phyloP scores from a whole-genome alignment of 2,888 invertebrate species.

The Acanthosepion esculentum region DNA sequence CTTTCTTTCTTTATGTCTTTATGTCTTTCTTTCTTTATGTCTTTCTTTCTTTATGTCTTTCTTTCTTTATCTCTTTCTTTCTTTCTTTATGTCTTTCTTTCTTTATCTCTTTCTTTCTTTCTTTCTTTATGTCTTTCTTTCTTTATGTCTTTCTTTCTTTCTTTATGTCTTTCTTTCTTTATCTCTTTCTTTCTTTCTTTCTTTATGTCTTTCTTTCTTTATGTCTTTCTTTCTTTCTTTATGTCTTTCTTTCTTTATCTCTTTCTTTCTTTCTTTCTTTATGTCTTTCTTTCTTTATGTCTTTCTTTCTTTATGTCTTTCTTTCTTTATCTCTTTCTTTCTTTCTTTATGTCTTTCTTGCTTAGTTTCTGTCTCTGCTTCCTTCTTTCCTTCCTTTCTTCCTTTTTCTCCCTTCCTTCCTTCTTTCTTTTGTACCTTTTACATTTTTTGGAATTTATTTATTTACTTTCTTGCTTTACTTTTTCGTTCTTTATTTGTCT shows the following conservation, averaged over 20 bases:
- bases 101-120: not conserved
- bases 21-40: rapidly evolving
- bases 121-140: not conserved
- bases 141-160: not conserved
- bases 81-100: not conserved
- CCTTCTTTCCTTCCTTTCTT: no score
- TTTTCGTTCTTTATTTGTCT: not conserved
- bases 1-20: no score
- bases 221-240: no score
- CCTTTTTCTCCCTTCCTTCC: not conserved
- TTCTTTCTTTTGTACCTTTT: not conserved
- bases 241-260: no score
- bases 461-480: not conserved
- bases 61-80: not conserved
- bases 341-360: no score
- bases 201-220: not conserved
- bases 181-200: not conserved
- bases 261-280: not conserved
- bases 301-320: not conserved
- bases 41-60: not conserved
- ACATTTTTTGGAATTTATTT: not conserved
- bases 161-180: not conserved
- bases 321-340: not conserved
- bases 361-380: no score
- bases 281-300: rapidly evolving